phyloP scores from a whole-genome alignment of 35 echinoderm and acorn worm genomes.

The Stichopus chloronotus region DNA sequence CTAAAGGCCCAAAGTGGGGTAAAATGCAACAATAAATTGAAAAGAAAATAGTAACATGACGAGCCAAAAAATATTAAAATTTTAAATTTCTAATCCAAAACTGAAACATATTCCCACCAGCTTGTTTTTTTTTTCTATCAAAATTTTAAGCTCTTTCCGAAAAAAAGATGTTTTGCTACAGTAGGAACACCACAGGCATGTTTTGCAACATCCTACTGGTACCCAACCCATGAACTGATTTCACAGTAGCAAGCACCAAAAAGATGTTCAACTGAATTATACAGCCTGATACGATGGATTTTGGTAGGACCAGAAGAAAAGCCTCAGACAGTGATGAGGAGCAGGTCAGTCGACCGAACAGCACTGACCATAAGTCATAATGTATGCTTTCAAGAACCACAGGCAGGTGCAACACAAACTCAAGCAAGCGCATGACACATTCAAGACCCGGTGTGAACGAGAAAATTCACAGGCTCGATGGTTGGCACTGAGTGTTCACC shows the following conservation, averaged over 20 bases:
- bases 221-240: background rate
- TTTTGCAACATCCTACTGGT: too few species aligned
- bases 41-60: too few species aligned
- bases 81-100: too few species aligned
- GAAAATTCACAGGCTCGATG: constrained; percentile 63
- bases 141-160: too few species aligned
- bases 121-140: too few species aligned
- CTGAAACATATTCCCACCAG: too few species aligned
- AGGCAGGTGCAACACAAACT: constrained; percentile 59
- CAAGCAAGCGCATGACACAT: constrained; percentile 2
- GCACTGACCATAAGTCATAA: constrained; percentile 62
- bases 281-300: constrained; percentile 1
- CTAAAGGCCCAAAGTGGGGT: too few species aligned
- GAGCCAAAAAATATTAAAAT: too few species aligned
- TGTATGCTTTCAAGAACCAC: constrained; percentile 66
- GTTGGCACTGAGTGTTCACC: constrained; percentile 67
- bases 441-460: constrained; percentile 34
- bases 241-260: background rate
- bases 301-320: constrained; percentile 21
- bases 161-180: too few species aligned
- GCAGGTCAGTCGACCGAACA: constrained; percentile 7
- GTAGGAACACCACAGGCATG: too few species aligned
- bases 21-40: too few species aligned
- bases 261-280: constrained; percentile 23
- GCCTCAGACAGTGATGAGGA: constrained; percentile 6